Conservation (phyloP, 2,888 invertebrate species). For the Julus scandinavius region DNA sequence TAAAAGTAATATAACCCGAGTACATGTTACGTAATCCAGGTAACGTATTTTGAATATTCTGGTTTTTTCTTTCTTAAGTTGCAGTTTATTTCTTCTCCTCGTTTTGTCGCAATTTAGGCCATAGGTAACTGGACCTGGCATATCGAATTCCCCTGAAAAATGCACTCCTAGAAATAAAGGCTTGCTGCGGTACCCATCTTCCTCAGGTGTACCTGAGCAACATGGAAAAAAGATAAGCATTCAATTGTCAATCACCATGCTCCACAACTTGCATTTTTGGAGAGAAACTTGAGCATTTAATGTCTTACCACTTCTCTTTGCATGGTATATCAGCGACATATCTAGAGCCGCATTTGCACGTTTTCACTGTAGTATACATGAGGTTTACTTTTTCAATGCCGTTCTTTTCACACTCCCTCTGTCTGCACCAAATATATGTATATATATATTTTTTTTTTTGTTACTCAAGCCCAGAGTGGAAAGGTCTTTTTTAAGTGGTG, state of each 20-base stretch:
- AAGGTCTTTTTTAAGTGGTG: conserved; percentile 42
- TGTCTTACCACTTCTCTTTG: conserved; percentile 8
- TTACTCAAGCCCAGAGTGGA: conserved; percentile 26
- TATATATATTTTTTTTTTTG: no score
- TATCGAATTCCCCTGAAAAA: neutral
- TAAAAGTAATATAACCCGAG: neutral
- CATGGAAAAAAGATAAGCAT: conserved; percentile 14
- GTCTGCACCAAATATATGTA: neutral
- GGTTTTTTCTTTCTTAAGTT: no score
- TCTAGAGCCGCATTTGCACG: neutral
- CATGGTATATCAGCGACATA: conserved; percentile 10
- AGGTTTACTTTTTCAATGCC: neutral
- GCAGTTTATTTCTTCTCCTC: neutral
- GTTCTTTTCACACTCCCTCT: conserved; percentile 23
- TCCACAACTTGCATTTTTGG: neutral
- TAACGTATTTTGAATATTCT: neutral
- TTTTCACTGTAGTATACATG: no score
- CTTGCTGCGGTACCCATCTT: neutral
- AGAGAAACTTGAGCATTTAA: conserved; percentile 15
- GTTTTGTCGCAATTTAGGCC: conserved; percentile 1
- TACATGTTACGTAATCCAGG: neutral
- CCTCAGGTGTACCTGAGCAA: neutral
- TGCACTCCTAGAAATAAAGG: neutral
- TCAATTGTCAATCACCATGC: neutral
- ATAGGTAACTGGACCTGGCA: conserved; percentile 16